Conservation (phyloP, 2,888 invertebrate genomes). For the Palloptera scutellata region DNA sequence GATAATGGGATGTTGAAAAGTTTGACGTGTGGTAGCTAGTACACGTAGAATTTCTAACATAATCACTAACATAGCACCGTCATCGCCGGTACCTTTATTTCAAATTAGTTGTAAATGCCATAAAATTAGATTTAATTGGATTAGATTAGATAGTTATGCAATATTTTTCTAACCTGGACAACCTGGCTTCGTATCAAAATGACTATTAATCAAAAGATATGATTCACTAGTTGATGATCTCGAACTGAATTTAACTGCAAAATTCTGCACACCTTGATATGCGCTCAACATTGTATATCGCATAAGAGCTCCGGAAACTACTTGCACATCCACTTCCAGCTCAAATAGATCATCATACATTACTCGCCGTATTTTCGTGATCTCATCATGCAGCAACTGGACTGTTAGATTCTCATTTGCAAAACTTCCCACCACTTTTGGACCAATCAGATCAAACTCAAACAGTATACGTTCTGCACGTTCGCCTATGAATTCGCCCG, state of each 20-base stretch:
- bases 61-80: constrained; percentile 70
- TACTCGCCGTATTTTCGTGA: constrained; percentile 47
- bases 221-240: constrained; percentile 48
- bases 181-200: constrained; percentile 89
- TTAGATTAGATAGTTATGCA: too few relatives aligned
- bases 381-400: constrained; percentile 60
- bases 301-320: constrained; percentile 54
- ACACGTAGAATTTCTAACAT: constrained; percentile 70
- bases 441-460: constrained; percentile 72
- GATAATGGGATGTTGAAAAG: constrained; percentile 68
- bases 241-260: constrained; percentile 55
- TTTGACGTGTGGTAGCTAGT: constrained; percentile 57
- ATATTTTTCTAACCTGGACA: constrained; percentile 71
- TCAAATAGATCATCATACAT: constrained; percentile 52
- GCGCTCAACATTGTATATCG: constrained; percentile 52
- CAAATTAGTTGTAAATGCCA: neutral
- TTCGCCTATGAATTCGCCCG: constrained; percentile 72
- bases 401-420: constrained; percentile 75
- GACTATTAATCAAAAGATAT: constrained; percentile 80
- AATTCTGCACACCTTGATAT: constrained; percentile 60
- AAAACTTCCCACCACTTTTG: constrained; percentile 74
- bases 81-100: constrained; percentile 68
- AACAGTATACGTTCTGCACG: constrained; percentile 71
- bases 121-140: too few relatives aligned
- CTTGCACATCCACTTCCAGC: constrained; percentile 57